Evolutionary conservation across 64 coral and sea anemone species (phyloP).

Genomic region (Exaiptasia diaphana): DNA sequence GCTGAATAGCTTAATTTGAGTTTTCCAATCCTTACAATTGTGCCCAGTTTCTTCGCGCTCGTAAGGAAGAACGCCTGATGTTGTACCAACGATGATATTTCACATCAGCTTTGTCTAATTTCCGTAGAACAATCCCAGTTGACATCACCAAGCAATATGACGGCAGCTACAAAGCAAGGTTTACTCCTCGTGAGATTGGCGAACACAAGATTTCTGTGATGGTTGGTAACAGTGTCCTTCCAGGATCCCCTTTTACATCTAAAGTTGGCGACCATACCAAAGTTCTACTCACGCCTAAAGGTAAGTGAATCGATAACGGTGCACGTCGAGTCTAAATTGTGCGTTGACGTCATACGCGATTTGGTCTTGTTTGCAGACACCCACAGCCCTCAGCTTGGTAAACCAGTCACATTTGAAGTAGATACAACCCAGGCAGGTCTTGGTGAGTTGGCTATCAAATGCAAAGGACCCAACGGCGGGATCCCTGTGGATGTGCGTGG

Average conservation of each 20-base stretch:
- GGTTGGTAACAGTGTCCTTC: slow-evolving; percentile 64
- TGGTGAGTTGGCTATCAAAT: slow-evolving; percentile 76
- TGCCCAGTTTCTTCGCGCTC: no score
- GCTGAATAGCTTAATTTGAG: no score
- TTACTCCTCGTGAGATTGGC: slow-evolving; percentile 78
- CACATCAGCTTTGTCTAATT: no score
- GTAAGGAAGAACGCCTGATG: no score
- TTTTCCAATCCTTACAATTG: no score
- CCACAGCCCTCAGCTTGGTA: slow-evolving; percentile 36
- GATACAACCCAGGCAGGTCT: slow-evolving; percentile 78
- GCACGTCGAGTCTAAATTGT: background rate
- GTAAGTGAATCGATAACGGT: slow-evolving; percentile 10
- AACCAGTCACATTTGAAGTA: slow-evolving; percentile 53
- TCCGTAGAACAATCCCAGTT: slow-evolving; percentile 38
- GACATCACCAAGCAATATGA: slow-evolving; percentile 18
- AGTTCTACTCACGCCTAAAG: slow-evolving; percentile 27
- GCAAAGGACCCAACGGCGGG: slow-evolving; percentile 56
- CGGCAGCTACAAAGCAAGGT: slow-evolving; percentile 64
- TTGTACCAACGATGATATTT: no score
- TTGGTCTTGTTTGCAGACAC: slow-evolving; percentile 15
- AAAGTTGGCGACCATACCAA: slow-evolving; percentile 90
- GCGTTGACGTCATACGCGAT: background rate
- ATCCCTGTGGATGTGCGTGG: slow-evolving; percentile 65
- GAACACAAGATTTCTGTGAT: slow-evolving; percentile 76
- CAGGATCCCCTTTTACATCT: slow-evolving; percentile 70